Conservation (phyloP, 2,113 vertebrate genomes). For the Microtus montanus region DNA sequence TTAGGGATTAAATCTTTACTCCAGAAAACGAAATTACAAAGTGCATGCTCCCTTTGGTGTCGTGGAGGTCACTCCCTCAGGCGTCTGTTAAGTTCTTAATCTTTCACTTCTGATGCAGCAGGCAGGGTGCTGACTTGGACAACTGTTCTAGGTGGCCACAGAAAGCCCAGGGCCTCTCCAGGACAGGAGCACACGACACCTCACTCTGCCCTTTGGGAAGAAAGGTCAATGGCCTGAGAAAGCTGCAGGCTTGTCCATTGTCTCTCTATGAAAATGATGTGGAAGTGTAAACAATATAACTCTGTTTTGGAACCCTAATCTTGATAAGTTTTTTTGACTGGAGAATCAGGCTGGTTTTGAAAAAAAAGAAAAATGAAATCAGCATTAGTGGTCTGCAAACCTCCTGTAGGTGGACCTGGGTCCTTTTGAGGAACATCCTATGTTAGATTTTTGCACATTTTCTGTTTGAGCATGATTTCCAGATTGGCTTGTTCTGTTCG, state of each 20-base stretch:
- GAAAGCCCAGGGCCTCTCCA: slow-evolving; percentile 20
- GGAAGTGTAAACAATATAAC: not conserved
- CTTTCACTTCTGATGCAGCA: slow-evolving; percentile 23
- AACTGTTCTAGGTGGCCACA: not conserved
- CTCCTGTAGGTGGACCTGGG: slow-evolving; percentile 27
- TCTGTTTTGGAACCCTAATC: slow-evolving; percentile 14
- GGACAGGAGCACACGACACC: not conserved
- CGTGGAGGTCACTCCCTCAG: slow-evolving; percentile 7
- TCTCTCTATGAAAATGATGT: not conserved
- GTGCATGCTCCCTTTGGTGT: slow-evolving; percentile 41
- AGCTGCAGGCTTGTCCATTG: not conserved
- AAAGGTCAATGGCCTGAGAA: not conserved
- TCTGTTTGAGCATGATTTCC: slow-evolving; percentile 68
- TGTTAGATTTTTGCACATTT: slow-evolving; percentile 49
- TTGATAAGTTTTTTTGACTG: slow-evolving; percentile 42
- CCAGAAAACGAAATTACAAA: not conserved
- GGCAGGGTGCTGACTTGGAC: not conserved
- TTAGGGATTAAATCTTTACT: slow-evolving; percentile 37
- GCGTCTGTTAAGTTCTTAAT: slow-evolving; percentile 59
- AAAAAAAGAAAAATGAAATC: not conserved
- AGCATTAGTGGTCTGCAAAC: not conserved
- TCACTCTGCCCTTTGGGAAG: slow-evolving; percentile 8
- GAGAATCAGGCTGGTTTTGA: not conserved
- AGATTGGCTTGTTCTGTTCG: slow-evolving; percentile 13
- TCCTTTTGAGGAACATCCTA: slow-evolving; percentile 27